Base-by-base conservation (phyloP, 2,113 vertebrate genomes). In the Scomber colias region DNA sequence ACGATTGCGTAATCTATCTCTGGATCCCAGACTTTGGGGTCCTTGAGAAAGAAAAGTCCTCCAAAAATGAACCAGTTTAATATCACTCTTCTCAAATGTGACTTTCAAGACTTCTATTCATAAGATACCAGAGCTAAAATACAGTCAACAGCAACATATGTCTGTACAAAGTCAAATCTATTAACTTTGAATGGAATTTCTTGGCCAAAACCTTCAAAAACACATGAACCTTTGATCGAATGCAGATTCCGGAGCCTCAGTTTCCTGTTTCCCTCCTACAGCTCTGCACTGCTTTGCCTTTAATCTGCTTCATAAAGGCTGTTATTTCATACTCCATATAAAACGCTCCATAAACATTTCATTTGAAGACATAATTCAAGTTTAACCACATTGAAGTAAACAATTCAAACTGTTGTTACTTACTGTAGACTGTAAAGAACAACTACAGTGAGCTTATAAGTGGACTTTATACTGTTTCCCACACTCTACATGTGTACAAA, bases 321-420 rank as follows among this genome's bases (percentile, higher is more conserved):
- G 66, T 55, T 56, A 21, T 24, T 56, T 55, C 50, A 55, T 48
- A 31, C 10, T n/a, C 5, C 50, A 74, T 63, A 62, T 21, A 27
- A 61, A 62, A 73, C 30, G 5, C 31, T 27, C 5, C 3, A 53
- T 63, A 62, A 73, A 59, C 16, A 24, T 53, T n/a, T 66, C 53
- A 54, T 68, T 14, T 69, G 51, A 19, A 15, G 31, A 54, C 12
- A 50, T 50, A 13, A 57, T 54, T 77, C 53, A 45, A 11, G 53
- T 54, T 54, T 17, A 21, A 19, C 11, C 15, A 54, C 35, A 21
- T 31, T 46, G 19, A 46, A 3, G 3, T 35, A 16, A 45, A 11
- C 17, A 15, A 19, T 11, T 45, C 14, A 19, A 24, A 40, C 9
- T 51, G 27, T 17, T 46, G n/a, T 63, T 40, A 21, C 35, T 40